Conservation (phyloP, 2,113 vertebrate species). For the Brevimyrus niger region DNA sequence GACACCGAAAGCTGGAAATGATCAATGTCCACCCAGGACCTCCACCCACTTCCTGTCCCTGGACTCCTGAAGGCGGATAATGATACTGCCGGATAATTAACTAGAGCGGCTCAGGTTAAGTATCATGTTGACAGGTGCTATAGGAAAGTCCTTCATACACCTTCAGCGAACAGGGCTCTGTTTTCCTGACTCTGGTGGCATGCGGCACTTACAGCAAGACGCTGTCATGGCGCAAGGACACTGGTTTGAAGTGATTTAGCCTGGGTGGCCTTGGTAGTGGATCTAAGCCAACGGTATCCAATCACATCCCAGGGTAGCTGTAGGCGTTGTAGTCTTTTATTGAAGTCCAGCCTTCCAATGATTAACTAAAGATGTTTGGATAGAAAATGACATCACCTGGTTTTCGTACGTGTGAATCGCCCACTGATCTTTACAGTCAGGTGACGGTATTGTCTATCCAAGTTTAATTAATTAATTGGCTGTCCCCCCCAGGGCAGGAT, state of each 20-base stretch:
- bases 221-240: neutral
- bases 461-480: neutral
- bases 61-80: neutral
- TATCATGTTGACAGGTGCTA: conserved; percentile 1
- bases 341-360: neutral
- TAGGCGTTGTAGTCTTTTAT: neutral
- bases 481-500: neutral
- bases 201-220: neutral
- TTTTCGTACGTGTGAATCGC: neutral
- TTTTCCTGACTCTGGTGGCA: neutral
- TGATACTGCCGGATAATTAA: neutral
- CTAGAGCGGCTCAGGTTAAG: neutral
- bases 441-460: neutral
- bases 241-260: neutral
- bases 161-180: neutral
- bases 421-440: neutral
- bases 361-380: neutral
- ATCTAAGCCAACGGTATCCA: neutral
- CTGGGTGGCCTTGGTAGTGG: neutral
- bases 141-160: neutral
- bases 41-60: neutral
- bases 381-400: neutral
- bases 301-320: neutral
- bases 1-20: conserved; percentile 39
- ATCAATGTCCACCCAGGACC: conserved; percentile 31